Percentiles rank a stretch among this genome's conserved stretches.
These are phyloP conservation scores for Danaus melanippus DNA, from an alignment of 1,140 invertebrate genomes.

Conservation along the genomic window DNA sequence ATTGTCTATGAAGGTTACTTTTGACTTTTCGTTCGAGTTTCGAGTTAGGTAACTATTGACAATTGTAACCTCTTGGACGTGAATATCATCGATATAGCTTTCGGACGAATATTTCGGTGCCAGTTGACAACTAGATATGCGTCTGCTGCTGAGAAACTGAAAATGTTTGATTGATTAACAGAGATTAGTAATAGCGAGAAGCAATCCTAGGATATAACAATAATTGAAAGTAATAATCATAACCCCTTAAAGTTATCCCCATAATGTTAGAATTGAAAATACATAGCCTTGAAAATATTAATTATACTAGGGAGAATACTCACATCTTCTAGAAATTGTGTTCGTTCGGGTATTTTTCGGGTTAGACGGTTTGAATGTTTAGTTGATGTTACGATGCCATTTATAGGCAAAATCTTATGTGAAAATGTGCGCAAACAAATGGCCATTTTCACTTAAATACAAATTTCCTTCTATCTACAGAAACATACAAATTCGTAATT, in stretches of 20 bases:
- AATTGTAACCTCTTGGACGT: conserved; percentile 34
- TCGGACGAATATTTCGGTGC: conserved; percentile 39
- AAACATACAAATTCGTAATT: conserved; percentile 36
- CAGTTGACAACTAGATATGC: conserved; percentile 54
- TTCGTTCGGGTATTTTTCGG: conserved; percentile 56
- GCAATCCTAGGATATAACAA: no score
- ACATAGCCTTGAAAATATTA: not conserved
- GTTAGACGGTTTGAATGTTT: conserved; percentile 59
- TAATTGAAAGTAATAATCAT: no score
- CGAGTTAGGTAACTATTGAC: conserved; percentile 19
- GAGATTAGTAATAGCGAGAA: no score
- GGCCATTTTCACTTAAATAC: conserved; percentile 53
- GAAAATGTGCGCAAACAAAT: conserved; percentile 63
- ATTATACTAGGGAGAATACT: conserved; percentile 29
- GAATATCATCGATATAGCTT: conserved; percentile 41
- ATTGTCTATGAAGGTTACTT: conserved; percentile 23
- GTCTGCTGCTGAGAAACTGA: conserved; percentile 52
- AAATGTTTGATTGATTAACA: conserved; percentile 19
- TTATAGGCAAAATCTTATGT: conserved; percentile 62
- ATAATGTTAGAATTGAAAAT: no score
- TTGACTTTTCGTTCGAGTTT: conserved; percentile 20
- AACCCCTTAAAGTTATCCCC: no score
- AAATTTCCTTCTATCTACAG: conserved; percentile 24
- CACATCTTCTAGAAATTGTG: conserved; percentile 67
- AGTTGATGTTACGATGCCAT: conserved; percentile 64